Evolutionary conservation across 2,888 invertebrate species (phyloP), one percentile per base, ranked within the genome.

Genomic region (Schizotus pectinicornis): DNA sequence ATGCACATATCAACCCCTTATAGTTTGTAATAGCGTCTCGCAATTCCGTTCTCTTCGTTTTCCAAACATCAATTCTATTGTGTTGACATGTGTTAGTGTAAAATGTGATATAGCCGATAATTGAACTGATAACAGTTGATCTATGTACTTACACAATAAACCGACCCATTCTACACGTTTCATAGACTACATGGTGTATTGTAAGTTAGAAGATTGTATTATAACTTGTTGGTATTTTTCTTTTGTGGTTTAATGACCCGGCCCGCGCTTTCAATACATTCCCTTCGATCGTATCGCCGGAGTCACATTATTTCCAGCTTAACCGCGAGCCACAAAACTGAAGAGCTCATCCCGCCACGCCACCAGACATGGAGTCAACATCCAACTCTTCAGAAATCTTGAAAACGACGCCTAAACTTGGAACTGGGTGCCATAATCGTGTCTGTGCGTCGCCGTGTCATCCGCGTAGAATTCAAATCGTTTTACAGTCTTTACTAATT

Each of bases 91-190:
- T 71, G 69, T 72, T n/a, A 72, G 73, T 72, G 69, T 73, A 68
- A 68, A 70, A 68, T 73, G 73, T 74, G 73, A 74, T 74, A 73
- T 72, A 73, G 69, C 59, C 68, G 62, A 68, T 70, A 69, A 70
- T 65, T 64, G 58, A 63, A 63, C 54, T 64, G 58, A 63, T 52
- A 63, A 46, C 46, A 46, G 56, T 42, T 54, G 60, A 56, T 58
- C 58, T 52, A 56, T 62, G 56, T 63, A 61, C 59, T 58, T 63
- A 63, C 57, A 65, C 56, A 62, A 56, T 56, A 62, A 62, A 56
- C 53, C 61, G 54, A 63, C 56, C 55, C 47, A 51, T 56, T 60
- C 59, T 51, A 60, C 59, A 60, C 52, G 56, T 52, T 60, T 60
- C 48, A 56, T 60, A 60, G 59, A 60, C 56, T 56, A 46, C 45